Conservation (phyloP, 2,888 invertebrate genomes). For the Ochlodes sylvanus region DNA sequence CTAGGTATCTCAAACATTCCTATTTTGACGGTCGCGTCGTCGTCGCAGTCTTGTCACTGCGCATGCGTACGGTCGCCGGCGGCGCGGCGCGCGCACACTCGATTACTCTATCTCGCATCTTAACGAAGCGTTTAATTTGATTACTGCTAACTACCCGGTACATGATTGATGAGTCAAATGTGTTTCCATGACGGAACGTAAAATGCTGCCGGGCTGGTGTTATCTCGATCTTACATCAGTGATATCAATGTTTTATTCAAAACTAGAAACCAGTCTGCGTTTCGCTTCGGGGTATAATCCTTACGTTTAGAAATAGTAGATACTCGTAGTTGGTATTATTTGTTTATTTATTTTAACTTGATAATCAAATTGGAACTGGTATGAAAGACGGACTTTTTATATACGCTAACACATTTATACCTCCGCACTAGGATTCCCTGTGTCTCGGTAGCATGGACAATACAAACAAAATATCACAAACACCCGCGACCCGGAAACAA, state of each 20-base stretch:
- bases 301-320: no score
- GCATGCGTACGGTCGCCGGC: constrained; percentile 4
- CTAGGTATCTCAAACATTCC: no score
- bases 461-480: no score
- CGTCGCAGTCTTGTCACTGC: not conserved
- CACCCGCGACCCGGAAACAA: no score
- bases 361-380: no score
- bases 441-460: no score
- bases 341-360: not conserved
- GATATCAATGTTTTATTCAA: constrained; percentile 10
- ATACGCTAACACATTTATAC: no score
- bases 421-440: no score
- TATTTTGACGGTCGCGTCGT: not conserved
- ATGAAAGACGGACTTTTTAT: no score
- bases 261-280: not conserved
- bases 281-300: no score
- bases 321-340: not conserved
- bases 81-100: constrained; percentile 31
- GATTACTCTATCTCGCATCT: constrained; percentile 55
- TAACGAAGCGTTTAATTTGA: constrained; percentile 70
- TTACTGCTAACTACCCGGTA: constrained; percentile 53
- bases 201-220: not conserved
- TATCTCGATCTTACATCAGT: not conserved
- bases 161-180: constrained; percentile 59
- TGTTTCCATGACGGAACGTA: not conserved